Evolutionary conservation across 2,797 vertebrate species (phyloP).

Genomic region (Adrianichthys oophorus): DNA sequence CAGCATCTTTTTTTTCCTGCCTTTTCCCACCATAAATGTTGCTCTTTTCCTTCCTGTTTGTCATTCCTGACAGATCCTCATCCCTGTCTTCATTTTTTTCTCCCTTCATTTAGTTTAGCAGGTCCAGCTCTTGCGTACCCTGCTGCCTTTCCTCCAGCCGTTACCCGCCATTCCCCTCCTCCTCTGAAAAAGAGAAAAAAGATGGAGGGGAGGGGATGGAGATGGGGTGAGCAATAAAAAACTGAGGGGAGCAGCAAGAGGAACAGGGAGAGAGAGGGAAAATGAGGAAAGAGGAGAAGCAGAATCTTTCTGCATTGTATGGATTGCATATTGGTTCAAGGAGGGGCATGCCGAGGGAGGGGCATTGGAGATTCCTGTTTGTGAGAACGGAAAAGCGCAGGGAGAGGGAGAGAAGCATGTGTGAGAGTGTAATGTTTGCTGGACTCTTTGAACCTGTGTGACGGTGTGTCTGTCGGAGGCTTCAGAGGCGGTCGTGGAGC

Average conservation of each 20-base stretch:
- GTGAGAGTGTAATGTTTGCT: slow-evolving; percentile 19
- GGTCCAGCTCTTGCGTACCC: slow-evolving; percentile 37
- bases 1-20: neutral
- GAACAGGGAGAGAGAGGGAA: slow-evolving; percentile 11
- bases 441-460: slow-evolving; percentile 56
- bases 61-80: slow-evolving; percentile 26
- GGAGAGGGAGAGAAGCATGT: slow-evolving; percentile 29
- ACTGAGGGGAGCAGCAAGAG: slow-evolving; percentile 50
- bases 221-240: slow-evolving; percentile 68
- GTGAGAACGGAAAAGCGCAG: slow-evolving; percentile 36
- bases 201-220: slow-evolving; percentile 53
- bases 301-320: slow-evolving; percentile 58
- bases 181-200: slow-evolving; percentile 44
- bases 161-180: slow-evolving; percentile 35
- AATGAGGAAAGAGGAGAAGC: slow-evolving; percentile 25
- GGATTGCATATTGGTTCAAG: slow-evolving; percentile 62
- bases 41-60: slow-evolving; percentile 12
- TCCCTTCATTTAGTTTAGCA: slow-evolving; percentile 40
- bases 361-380: slow-evolving; percentile 38
- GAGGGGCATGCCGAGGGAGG: slow-evolving; percentile 65
- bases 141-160: slow-evolving; percentile 56
- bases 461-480: slow-evolving; percentile 31
- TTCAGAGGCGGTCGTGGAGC: slow-evolving; percentile 19
- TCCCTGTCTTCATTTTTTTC: slow-evolving; percentile 25
- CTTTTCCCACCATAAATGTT: slow-evolving; percentile 16